phyloP scores from a whole-genome alignment of 35 echinoderm and acorn worm species.

The Stichopus chloronotus region DNA sequence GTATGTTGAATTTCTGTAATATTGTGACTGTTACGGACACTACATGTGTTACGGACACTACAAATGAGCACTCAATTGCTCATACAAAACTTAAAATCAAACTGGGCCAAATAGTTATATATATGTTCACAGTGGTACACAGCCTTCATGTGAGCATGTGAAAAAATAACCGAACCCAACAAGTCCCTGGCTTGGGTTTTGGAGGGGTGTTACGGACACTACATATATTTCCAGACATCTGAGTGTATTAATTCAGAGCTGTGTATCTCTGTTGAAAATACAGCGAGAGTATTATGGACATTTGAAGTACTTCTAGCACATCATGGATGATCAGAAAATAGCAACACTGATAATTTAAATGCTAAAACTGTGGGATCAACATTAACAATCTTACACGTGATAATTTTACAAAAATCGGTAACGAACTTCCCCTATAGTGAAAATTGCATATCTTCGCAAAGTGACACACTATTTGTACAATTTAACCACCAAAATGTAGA shows the following conservation, averaged over 20 bases:
- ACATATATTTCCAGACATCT: conserved; percentile 1
- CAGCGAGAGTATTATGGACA: conserved; percentile 10
- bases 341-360: neutral
- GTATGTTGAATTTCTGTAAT: conserved; percentile 18
- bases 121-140: conserved; percentile 26
- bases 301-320: conserved; percentile 5
- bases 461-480: conserved; percentile 9
- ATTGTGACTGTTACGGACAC: neutral
- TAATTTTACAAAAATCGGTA: conserved; percentile 13
- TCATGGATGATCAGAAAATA: conserved; percentile 6
- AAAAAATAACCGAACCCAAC: conserved; percentile 8
- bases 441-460: too few species aligned
- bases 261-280: conserved; percentile 22
- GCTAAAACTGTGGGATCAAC: neutral
- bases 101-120: neutral
- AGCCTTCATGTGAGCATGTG: conserved; percentile 18
- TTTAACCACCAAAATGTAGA: neutral
- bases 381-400: neutral
- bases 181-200: conserved; percentile 3
- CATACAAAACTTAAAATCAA: conserved; percentile 11
- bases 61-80: conserved; percentile 5
- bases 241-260: conserved; percentile 26
- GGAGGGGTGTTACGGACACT: conserved; percentile 33
- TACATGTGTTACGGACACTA: neutral
- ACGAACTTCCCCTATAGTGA: neutral